These are phyloP conservation scores for Tapirus terrestris DNA, from an alignment of 2,113 vertebrate species.

Conservation along the genomic window DNA sequence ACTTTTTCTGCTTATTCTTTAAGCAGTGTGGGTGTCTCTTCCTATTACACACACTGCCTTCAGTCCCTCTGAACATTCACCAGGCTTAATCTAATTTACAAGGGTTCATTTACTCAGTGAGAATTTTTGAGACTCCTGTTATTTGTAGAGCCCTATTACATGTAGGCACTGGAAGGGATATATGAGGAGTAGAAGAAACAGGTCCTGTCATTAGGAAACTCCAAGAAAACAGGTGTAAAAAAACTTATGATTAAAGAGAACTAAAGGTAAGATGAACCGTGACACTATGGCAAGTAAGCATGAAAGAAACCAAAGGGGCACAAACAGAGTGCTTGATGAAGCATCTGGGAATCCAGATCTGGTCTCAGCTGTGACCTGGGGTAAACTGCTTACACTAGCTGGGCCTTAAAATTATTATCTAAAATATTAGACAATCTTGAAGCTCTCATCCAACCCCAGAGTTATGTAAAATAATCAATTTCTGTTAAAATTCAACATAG, in stretches of 20 bases:
- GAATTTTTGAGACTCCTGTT: not conserved
- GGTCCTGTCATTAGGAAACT: not conserved
- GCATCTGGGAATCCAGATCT: not conserved
- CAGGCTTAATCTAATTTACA: not conserved
- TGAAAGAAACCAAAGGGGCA: not conserved
- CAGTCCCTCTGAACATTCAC: not conserved
- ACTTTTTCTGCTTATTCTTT: not conserved
- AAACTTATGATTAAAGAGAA: not conserved
- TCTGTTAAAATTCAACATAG: not conserved
- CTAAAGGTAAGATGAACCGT: not conserved
- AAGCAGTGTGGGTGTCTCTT: not conserved
- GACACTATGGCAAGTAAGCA: not conserved
- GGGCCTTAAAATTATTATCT: not conserved
- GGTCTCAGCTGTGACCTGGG: not conserved
- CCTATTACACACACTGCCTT: not conserved
- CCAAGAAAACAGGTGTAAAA: not conserved
- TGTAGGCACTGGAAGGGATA: not conserved
- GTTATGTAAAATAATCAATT: not conserved
- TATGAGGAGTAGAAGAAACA: not conserved
- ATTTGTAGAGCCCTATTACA: not conserved
- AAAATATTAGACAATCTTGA: not conserved
- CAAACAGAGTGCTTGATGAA: not conserved
- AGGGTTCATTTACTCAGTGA: not conserved
- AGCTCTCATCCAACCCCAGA: not conserved
- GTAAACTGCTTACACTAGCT: not conserved